Base-by-base conservation (phyloP, 2,888 invertebrate species). In the Callimorpha dominula region DNA sequence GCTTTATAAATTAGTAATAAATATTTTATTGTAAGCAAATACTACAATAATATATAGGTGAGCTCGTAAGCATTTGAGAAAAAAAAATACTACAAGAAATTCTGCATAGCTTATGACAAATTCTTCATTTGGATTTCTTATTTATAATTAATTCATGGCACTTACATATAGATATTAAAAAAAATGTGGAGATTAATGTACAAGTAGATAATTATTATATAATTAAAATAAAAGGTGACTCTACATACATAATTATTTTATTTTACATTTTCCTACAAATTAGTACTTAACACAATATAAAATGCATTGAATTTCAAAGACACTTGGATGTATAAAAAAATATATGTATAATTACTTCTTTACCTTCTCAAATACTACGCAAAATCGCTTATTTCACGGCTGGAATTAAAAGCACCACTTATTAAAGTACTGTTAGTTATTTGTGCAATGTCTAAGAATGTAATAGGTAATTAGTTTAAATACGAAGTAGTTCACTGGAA, bases 401-500 rank as follows among this genome's bases (percentile, higher is more conserved):
- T 62, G n/a, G 7, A 43, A 40, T 14, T 66, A 63, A 17, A 46
- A 62, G 42, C 71, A 71, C 71, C 71, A 71, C 71, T 71, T 54
- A 43, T 62, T 68, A 68, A 43, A 42, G 7, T 49, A 60, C 42
- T 49, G 15, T n/a, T 14, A 49, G 17, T 65, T 46, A 49, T 66
- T 49, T 60, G 8, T 40, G 17, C 62, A 49, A 43, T 17, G 9
- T 46, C 9, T 40, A 43, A 67, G 9, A 68, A 20, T 49, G 40
- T 46, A 69, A 62, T 50, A 62, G 40, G 1, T 4, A 62, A 64
- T n/a, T 15, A 64, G 43, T 43, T 43, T 42, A 17, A 11, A 17
- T 42, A 64, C 17, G 71, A 60, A 77, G 77, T 70, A 84, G 84
- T 84, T 74, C 54, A 72, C 73, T 72, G 62, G 71, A 49, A 76